These are phyloP conservation scores for Aphelenchoides avenae DNA, from an alignment of 1,140 invertebrate genomes.

Conservation along the genomic window DNA sequence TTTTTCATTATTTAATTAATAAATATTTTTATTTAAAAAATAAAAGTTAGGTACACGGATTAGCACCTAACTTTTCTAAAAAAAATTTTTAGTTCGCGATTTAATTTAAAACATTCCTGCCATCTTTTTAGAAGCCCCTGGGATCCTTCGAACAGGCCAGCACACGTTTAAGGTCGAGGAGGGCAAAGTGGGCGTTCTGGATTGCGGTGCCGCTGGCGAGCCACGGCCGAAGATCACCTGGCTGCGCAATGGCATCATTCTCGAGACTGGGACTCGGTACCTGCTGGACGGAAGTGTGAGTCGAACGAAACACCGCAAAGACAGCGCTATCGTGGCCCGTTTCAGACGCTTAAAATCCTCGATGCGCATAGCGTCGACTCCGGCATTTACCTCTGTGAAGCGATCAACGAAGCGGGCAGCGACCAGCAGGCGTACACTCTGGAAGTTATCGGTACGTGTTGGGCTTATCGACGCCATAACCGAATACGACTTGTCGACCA, in stretches of 20 bases:
- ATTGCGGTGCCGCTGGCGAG: conserved; percentile 45
- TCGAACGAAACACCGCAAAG: too few relatives aligned
- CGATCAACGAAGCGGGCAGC: conserved; percentile 55
- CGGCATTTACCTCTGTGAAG: conserved; percentile 57
- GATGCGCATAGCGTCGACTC: conserved; percentile 53
- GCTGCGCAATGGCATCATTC: conserved; percentile 50
- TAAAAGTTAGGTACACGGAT: too few relatives aligned
- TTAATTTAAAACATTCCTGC: too few relatives aligned
- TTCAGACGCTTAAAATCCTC: conserved; percentile 27
- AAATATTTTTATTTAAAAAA: conserved; percentile 3
- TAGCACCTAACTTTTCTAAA: too few relatives aligned
- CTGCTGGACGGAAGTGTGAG: too few relatives aligned
- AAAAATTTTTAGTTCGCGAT: too few relatives aligned
- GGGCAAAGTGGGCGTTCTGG: conserved; percentile 48
- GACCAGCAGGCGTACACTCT: conserved; percentile 57
- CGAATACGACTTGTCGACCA: too few relatives aligned
- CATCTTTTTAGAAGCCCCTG: too few relatives aligned
- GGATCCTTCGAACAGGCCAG: too few relatives aligned
- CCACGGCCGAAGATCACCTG: conserved; percentile 48
- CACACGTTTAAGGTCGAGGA: conserved; percentile 53
- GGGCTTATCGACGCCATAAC: too few relatives aligned
- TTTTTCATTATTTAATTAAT: too few relatives aligned
- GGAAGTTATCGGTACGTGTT: conserved; percentile 48
- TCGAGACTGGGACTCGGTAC: conserved; percentile 53
- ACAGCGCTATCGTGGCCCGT: conserved; percentile 7